Evolutionary conservation across 2,797 vertebrate genomes (phyloP).

Genomic region (Eulemur rubriventer): DNA sequence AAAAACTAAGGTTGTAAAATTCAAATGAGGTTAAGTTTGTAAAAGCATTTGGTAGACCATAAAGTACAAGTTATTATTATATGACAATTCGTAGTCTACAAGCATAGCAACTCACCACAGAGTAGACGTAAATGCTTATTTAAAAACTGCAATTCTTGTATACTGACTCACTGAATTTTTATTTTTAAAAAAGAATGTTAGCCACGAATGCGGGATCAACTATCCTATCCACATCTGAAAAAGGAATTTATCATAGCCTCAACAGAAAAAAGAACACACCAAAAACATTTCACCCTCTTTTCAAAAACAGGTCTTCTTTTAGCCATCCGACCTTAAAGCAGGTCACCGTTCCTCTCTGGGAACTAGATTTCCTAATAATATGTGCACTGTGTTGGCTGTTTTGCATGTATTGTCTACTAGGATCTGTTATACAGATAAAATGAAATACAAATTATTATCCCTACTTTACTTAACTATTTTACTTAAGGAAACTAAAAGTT

Average conservation of each 20-base stretch:
- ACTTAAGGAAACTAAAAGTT: constrained; percentile 20
- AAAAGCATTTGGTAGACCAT: constrained; percentile 52
- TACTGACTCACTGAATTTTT: constrained; percentile 75
- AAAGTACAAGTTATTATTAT: constrained; percentile 73
- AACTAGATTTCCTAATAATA: constrained; percentile 50
- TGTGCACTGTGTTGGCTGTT: not conserved
- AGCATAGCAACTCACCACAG: constrained; percentile 40
- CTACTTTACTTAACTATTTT: not conserved
- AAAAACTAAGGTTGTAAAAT: constrained; percentile 26
- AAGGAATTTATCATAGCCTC: constrained; percentile 67
- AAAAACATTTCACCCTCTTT: not conserved
- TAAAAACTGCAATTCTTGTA: constrained; percentile 78
- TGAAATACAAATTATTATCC: not conserved
- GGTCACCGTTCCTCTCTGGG: constrained; percentile 27
- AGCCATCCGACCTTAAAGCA: constrained; percentile 51
- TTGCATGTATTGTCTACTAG: not conserved
- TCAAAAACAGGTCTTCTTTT: constrained; percentile 67
- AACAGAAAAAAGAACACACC: not conserved
- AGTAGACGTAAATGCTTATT: constrained; percentile 74
- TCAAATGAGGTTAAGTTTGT: constrained; percentile 44
- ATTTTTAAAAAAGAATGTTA: constrained; percentile 77
- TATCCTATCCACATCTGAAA: constrained; percentile 68
- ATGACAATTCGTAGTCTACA: constrained; percentile 61
- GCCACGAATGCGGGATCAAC: constrained; percentile 63
- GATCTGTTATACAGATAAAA: constrained; percentile 33